Evolutionary conservation across 2,797 vertebrate species (phyloP), one percentile per base, ranked within the genome.

Genomic region (Sciaenops ocellatus): DNA sequence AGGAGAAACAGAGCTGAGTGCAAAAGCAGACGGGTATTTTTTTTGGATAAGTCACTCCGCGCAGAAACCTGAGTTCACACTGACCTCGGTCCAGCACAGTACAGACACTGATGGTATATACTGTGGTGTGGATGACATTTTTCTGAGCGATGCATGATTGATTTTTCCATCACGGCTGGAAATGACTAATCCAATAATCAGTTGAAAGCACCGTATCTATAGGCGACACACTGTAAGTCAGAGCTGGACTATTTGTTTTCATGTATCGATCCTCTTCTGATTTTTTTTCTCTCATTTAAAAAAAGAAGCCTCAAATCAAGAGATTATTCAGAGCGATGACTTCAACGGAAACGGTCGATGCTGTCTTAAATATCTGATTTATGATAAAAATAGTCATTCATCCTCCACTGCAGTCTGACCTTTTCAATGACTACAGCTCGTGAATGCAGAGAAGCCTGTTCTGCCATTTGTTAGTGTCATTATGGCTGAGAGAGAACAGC

Each of bases 141-240:
- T 76, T 78, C 65, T 72, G 38, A 60, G 70, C 8, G 6, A 30
- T 18, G 59, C 18, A 17, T 11, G 47, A 87, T 85, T 69, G 85
- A 88, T 87, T 89, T 91, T 87, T 89, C 86, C 86, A 85, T 85
- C 77, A 85, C 4, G 38, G 68, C 20, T 88, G 69, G 76, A 87
- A 91, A 91, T 75, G 69, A 88, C 72, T 59, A 46, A 86, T 90
- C 80, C 84, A 82, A 86, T 85, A 85, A 82, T 87, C 79, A 79
- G 57, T 12, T 71, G 62, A 85, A 80, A 79, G 70, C 71, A 46
- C 24, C 50, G 61, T 52, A 82, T 84, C 72, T 72, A 76, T 83
- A 83, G 73, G 60, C 30, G 62, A 28, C 71, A 62, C 77, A 46
- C 73, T 74, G 46, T 22, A 10, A 69, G 69, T 52, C 11, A 47